Evolutionary conservation across 1,140 invertebrate species (phyloP).

Genomic region (Drosophila lacertosa): DNA sequence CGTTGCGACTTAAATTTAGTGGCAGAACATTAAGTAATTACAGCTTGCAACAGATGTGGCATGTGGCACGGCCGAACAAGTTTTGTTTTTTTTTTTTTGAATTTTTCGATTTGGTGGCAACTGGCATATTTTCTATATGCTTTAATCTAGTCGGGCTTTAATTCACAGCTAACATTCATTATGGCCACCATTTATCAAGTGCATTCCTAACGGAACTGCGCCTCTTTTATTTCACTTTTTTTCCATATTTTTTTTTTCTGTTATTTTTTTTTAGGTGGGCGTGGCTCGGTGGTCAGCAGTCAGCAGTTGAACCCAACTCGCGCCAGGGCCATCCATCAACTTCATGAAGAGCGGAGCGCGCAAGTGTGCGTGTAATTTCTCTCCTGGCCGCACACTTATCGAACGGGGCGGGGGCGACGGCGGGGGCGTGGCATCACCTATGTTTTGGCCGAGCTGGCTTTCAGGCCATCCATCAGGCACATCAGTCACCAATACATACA

Average conservation of each 20-base stretch:
- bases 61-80: no score
- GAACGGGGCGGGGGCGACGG: slow-evolving; percentile 9
- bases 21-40: slow-evolving; percentile 56
- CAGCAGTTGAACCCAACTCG: slow-evolving; percentile 39
- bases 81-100: no score
- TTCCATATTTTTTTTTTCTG: no score
- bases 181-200: slow-evolving; percentile 50
- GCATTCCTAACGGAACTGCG: slow-evolving; percentile 14
- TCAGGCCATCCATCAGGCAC: slow-evolving; percentile 52
- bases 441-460: slow-evolving; percentile 3
- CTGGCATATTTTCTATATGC: background rate
- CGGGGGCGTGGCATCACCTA: slow-evolving; percentile 5
- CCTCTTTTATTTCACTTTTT: background rate
- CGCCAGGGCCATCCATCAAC: slow-evolving; percentile 51
- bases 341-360: slow-evolving; percentile 42
- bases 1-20: slow-evolving; percentile 61
- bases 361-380: slow-evolving; percentile 59
- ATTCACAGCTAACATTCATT: slow-evolving; percentile 31
- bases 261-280: no score
- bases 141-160: slow-evolving; percentile 6
- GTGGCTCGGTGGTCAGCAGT: no score
- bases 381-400: slow-evolving; percentile 53
- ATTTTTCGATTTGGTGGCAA: no score
- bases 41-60: slow-evolving; percentile 3
- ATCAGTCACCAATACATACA: slow-evolving; percentile 38